Evolutionary conservation across 1,140 invertebrate species (phyloP), one percentile per base, ranked within the genome.

Genomic region (Atopsyche davidsoni): DNA sequence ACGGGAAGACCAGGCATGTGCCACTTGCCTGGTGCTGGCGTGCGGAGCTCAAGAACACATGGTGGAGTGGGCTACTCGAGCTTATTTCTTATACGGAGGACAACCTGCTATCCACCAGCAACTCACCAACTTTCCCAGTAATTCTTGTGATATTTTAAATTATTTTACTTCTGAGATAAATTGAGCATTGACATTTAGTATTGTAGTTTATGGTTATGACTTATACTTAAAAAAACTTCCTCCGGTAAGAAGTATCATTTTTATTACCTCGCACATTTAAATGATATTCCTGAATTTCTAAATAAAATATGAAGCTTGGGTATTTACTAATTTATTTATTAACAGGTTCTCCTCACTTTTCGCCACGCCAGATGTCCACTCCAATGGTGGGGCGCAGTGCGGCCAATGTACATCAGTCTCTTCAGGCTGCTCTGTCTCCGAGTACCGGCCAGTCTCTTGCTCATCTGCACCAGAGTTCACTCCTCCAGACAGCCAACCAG

Each of bases 81-180:
- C 93, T 0, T 95, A 96, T 65, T 92, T 96, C 62, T 68, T 92
- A 46, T 95, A 93, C 67, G 93, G 94, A 23, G 87, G 86, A 9
- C 90, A 94, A 60, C 78, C 76, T 0, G 52, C 64, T 4, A 65
- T 64, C 32, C 62, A 64, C 16, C 64, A 67, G 35, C 60, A 62
- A 11, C 46, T 9, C 18, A 48, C 44, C 13, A 53, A 62, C 10
- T 70, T 60, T 62, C 69, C 68, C 13, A 18, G 45, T 52, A 46
- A 40, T 25, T 36, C 10, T 14, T 14, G 6, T 14, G 4, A 36
- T 28, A 7, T 16, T 9, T 36, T 36, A 36, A 6, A 36, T 36
- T 36, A 11, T 7, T 36, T 36, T 28, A 36, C 11, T 36, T 6
- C 11, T 36, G 16, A 36, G 13, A 36, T 36, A 17, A 16, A 41